phyloP scores from a whole-genome alignment of 2,113 vertebrate genomes.

The Corydoras sp. region DNA sequence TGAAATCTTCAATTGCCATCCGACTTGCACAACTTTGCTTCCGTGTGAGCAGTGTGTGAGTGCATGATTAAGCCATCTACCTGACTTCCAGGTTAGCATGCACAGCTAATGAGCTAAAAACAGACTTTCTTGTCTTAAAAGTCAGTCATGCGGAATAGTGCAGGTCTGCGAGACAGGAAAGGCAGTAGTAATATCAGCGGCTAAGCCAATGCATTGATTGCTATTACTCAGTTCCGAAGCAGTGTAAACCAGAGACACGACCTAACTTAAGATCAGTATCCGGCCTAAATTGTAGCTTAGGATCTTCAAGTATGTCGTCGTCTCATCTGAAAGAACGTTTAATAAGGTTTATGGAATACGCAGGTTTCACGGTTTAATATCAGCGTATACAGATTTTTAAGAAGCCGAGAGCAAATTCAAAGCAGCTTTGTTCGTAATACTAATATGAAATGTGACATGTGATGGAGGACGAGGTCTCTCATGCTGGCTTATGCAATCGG shows the following conservation, averaged over 20 bases:
- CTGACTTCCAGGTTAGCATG: conserved; percentile 17
- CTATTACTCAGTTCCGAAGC: conserved; percentile 1
- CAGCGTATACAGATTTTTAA: background rate
- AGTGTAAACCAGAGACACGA: too few relatives aligned
- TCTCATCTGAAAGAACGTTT: too few relatives aligned
- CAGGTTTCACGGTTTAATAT: background rate
- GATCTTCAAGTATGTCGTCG: background rate
- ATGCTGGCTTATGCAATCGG: conserved; percentile 5
- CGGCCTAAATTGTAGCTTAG: background rate
- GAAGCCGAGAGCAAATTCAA: background rate
- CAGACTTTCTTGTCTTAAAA: conserved; percentile 21
- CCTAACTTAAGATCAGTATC: background rate
- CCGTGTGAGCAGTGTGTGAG: background rate
- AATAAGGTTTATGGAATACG: too few relatives aligned
- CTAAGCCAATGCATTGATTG: conserved; percentile 23
- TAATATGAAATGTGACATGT: conserved; percentile 3
- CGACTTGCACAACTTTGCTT: too few relatives aligned
- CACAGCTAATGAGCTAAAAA: conserved; percentile 12
- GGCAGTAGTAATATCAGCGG: conserved; percentile 7
- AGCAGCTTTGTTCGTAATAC: conserved; percentile 8
- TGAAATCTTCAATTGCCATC: background rate
- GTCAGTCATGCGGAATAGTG: conserved; percentile 55
- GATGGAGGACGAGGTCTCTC: conserved; percentile 4
- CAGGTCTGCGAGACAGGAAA: conserved; percentile 37
- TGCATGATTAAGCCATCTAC: background rate